Evolutionary conservation across 2,797 vertebrate genomes (phyloP).

Genomic region (Microctenopoma steveboyesi): DNA sequence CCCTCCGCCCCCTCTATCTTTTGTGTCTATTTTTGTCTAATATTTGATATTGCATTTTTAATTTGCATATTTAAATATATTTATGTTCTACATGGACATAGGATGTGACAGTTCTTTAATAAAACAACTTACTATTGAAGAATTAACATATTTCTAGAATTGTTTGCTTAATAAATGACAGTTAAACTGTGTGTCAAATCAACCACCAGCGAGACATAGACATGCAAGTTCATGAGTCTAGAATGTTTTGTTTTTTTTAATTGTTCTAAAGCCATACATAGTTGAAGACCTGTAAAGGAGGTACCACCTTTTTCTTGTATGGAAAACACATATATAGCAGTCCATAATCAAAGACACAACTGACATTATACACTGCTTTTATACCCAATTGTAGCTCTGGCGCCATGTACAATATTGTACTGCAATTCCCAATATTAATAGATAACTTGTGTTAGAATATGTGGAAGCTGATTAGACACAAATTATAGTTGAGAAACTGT

Average conservation of each 20-base stretch:
- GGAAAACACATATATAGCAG: constrained; percentile 64
- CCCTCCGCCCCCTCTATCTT: too few species aligned
- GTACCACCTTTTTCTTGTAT: constrained; percentile 79
- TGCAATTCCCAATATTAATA: constrained; percentile 4
- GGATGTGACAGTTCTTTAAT: too few species aligned
- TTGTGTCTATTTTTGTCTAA: too few species aligned
- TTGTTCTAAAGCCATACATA: constrained; percentile 70
- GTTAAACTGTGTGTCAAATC: too few species aligned
- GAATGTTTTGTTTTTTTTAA: constrained; percentile 1
- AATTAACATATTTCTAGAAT: too few species aligned
- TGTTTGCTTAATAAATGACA: too few species aligned
- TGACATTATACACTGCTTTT: constrained; percentile 61
- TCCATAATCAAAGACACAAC: constrained; percentile 69
- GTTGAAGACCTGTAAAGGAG: constrained; percentile 86
- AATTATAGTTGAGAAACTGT: constrained; percentile 55
- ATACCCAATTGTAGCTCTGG: constrained; percentile 67
- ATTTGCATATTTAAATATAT: too few species aligned
- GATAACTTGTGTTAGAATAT: constrained; percentile 4
- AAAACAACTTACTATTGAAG: too few species aligned
- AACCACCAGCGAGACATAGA: too few species aligned
- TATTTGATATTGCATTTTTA: too few species aligned
- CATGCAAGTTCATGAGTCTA: background rate
- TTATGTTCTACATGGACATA: too few species aligned
- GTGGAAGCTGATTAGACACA: constrained; percentile 38
- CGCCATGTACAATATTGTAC: constrained; percentile 3